Evolutionary conservation across 2,113 vertebrate genomes (phyloP), one percentile per base, ranked within the genome.

Genomic region (Oryzias javanicus): DNA sequence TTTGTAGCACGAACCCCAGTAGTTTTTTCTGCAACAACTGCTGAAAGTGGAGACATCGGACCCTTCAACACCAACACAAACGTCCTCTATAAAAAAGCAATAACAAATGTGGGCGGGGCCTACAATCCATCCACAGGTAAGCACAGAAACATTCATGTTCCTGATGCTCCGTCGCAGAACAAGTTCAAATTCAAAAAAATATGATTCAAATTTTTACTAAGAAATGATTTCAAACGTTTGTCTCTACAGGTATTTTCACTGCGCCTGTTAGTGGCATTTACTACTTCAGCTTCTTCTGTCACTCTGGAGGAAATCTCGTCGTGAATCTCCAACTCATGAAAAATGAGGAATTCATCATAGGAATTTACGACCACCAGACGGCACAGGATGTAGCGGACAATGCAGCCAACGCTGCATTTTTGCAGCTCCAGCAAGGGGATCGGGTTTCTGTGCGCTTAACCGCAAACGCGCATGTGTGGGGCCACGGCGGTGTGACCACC

Each of bases 391-490:
- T 27, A 4, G 44, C 64, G 45, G 60, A 77, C 55, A 77, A 68
- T 42, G 74, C 60, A 55, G 69, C 49, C 12, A 77, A 77, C 2
- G 59, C 64, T 4, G 70, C 17, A 7, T 65, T 65, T 6, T 1
- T 73, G 51, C 55, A 78, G 48, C 60, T 78, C 35, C 51, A 57
- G 19, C 60, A 14, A 27, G 70, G 75, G 7, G 75, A 78, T 40
- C 47, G 45, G 0, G 69, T 78, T 22, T 61, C 22, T 10, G 25
- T 72, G 14, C 4, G 3, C 0, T 1, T 73, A 19, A 0, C 0
- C 22, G 13, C 7, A 41, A 52, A 57, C 13, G 1, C 60, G 10
- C 5, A 64, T 19, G 0, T 72, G 13, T 78, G 55, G 60, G 60
- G 51, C 47, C 0, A 14, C 0, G 0, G 6, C 1, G 0, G 4